These are phyloP conservation scores for Hesperophylax magnus DNA, from an alignment of 1,140 invertebrate species.

Conservation along the genomic window DNA sequence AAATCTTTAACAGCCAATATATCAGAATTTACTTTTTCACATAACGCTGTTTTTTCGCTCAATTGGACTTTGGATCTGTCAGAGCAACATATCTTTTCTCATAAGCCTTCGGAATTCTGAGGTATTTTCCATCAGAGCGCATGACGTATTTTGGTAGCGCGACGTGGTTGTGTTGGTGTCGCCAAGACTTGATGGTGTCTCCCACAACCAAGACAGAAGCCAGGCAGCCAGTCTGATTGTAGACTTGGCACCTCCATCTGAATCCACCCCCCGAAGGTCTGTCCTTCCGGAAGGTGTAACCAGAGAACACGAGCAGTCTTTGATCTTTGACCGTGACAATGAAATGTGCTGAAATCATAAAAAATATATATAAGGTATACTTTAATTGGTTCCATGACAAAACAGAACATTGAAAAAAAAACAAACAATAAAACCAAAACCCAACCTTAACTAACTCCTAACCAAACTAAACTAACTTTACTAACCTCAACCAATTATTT, in stretches of 20 bases:
- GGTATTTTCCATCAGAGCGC: background rate
- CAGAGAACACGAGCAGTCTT: constrained; percentile 1
- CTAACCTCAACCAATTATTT: no score
- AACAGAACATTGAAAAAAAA: no score
- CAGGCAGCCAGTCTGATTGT: background rate
- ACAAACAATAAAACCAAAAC: no score
- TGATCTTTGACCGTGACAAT: background rate
- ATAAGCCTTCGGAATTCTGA: no score
- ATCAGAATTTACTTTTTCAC: no score
- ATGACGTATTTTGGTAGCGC: background rate
- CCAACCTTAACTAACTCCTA: no score
- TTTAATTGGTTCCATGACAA: no score
- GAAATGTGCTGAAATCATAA: background rate
- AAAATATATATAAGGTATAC: background rate
- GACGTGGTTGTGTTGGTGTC: constrained; percentile 19
- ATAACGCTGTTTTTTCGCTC: no score
- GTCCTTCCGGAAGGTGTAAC: constrained; percentile 32
- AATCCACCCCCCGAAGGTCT: constrained; percentile 24
- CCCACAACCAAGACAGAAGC: constrained; percentile 9
- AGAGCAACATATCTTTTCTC: no score
- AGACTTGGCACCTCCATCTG: constrained; percentile 26
- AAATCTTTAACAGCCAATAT: no score
- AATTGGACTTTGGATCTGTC: no score
- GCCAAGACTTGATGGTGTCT: background rate
- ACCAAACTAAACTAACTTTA: no score